Evolutionary conservation across 2,888 invertebrate species (phyloP), one percentile per base, ranked within the genome.

Genomic region (Venustoraphidia nigricollis): DNA sequence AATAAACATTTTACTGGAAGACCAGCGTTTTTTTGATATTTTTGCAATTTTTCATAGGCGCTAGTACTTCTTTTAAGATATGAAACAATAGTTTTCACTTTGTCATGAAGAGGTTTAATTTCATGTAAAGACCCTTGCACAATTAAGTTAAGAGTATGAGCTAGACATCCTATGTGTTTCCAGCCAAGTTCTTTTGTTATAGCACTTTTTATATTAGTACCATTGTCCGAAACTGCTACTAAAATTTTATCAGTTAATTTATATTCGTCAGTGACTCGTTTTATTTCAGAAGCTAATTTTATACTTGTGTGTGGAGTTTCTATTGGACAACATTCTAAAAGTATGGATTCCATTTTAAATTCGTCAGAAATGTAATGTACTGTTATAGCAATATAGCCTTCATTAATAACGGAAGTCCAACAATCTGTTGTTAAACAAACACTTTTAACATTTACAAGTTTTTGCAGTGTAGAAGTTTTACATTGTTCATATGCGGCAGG

Each of bases 11-110:
- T 50, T 48, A 9, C 45, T 45, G 45, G 13, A 39, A 52, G n/a
- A 34, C 52, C 49, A 44, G 54, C 36, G 51, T 53, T 53, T 27
- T 50, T 41, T 53, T 58, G 57, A 47, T 55, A 49, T 51, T 55
- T 46, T 41, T 37, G 14, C 40, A 57, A 50, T 13, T 51, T 51
- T 48, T 54, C 48, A 44, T 53, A 50, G 34, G 55, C 44, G 49
- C 49, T 53, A 17, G 44, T 49, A 47, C 57, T 57, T 41, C 53
- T 44, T 52, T 56, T 57, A 49, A 57, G 55, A 55, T 56, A 51
- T 17, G 53, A 41, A 45, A 57, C 55, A 39, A 58, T 50, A 10
- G 9, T 41, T 41, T 41, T 41, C 9, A 11, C 11, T 11, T 10
- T 41, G 13, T 10, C 10, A 9, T n/a, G 13, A 10, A 13, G 13